Conservation (phyloP, 2,888 invertebrate genomes). For the Cheilosia variabilis region DNA sequence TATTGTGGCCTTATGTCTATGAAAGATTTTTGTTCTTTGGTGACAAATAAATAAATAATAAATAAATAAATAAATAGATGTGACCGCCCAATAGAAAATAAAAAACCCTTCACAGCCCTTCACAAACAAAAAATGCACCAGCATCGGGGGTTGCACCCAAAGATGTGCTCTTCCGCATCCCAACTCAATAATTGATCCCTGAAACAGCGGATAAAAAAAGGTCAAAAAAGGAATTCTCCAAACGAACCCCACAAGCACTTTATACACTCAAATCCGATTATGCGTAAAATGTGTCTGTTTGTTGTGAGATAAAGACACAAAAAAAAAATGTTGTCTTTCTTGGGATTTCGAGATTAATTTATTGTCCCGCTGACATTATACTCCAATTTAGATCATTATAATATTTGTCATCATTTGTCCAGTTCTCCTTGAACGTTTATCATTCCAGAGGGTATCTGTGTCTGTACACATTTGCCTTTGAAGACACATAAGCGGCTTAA, state of each 20-base stretch:
- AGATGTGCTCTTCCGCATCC: not conserved
- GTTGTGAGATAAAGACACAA: conserved; percentile 53
- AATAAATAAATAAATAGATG: too few species aligned
- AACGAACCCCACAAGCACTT: conserved; percentile 19
- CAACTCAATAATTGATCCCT: conserved; percentile 18
- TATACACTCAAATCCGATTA: conserved; percentile 59
- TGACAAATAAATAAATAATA: too few species aligned
- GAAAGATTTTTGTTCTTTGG: too few species aligned
- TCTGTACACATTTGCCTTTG: not conserved
- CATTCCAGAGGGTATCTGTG: not conserved
- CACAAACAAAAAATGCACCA: not conserved
- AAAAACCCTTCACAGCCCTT: not conserved
- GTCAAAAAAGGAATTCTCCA: conserved; percentile 1
- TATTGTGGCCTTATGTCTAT: too few species aligned
- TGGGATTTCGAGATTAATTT: conserved; percentile 49
- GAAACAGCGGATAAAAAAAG: conserved; percentile 3
- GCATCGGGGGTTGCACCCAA: conserved; percentile 2
- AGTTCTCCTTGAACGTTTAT: not conserved
- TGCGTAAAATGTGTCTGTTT: conserved; percentile 57
- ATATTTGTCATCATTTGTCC: conserved; percentile 63
- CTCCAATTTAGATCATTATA: conserved; percentile 58
- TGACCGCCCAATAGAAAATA: too few species aligned
- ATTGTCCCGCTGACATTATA: conserved; percentile 65
- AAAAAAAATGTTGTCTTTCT: conserved; percentile 45
- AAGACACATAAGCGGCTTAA: conserved; percentile 36